Conservation (phyloP, 2,888 invertebrate genomes). For the Euplexia lucipara region DNA sequence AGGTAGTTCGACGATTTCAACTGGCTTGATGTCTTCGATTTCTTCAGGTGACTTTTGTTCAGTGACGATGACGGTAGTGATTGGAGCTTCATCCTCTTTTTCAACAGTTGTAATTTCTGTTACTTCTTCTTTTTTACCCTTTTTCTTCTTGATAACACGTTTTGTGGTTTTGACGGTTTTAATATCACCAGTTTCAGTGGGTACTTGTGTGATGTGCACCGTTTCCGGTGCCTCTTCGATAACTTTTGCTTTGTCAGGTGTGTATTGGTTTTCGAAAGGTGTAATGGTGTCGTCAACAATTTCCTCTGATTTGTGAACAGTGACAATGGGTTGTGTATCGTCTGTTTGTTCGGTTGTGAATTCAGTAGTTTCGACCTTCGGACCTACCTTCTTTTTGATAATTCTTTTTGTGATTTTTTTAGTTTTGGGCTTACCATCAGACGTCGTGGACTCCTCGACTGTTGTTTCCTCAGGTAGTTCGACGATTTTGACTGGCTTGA, state of each 20-base stretch:
- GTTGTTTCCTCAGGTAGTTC: no score
- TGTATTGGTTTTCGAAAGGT: slow-evolving; percentile 5
- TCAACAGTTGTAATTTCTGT: slow-evolving; percentile 31
- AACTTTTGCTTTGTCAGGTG: not conserved
- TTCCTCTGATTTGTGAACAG: slow-evolving; percentile 37
- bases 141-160: slow-evolving; percentile 34
- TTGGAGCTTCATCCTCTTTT: slow-evolving; percentile 30
- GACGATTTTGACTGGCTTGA: no score
- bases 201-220: slow-evolving; percentile 25
- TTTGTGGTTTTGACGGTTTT: slow-evolving; percentile 25
- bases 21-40: not conserved
- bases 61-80: slow-evolving; percentile 15
- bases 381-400: no score
- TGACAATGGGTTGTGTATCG: not conserved
- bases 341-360: no score
- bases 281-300: slow-evolving; percentile 6
- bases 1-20: slow-evolving; percentile 57
- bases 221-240: slow-evolving; percentile 26
- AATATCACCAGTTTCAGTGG: slow-evolving; percentile 12
- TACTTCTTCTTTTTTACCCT: slow-evolving; percentile 23
- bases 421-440: no score
- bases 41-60: slow-evolving; percentile 10
- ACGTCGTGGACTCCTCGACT: no score
- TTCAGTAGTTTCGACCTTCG: no score
- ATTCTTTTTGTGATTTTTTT: no score